A percentile compares a stretch with the other conserved stretches of the same genome.
Conservation (phyloP, 2,888 invertebrate species). For the Microchrysa polita region DNA sequence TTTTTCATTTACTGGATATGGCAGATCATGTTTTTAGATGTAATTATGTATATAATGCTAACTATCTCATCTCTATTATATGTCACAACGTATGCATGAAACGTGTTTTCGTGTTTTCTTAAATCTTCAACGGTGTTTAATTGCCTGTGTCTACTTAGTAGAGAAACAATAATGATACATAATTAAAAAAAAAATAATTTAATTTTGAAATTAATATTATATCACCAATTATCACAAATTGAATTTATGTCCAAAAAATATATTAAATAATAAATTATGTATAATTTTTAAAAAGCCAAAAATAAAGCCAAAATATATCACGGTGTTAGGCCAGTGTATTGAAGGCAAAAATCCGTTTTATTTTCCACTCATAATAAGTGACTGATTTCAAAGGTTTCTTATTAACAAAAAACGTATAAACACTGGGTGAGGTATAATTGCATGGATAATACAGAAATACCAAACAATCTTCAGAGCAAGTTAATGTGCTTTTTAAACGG, state of each 20-base stretch:
- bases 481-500: too few species aligned
- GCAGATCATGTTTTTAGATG: constrained; percentile 23
- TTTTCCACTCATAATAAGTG: too few species aligned
- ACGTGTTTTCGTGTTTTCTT: not conserved
- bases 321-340: too few species aligned
- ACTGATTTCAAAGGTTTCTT: too few species aligned
- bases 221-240: constrained; percentile 40
- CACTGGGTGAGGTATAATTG: too few species aligned
- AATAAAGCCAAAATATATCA: too few species aligned
- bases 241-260: constrained; percentile 2
- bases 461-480: too few species aligned
- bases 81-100: not conserved
- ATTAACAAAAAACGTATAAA: too few species aligned
- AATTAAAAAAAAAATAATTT: constrained; percentile 21
- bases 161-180: constrained; percentile 17
- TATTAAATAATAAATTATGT: too few species aligned
- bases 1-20: constrained; percentile 23
- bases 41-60: not conserved
- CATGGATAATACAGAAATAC: too few species aligned
- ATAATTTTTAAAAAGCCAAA: too few species aligned
- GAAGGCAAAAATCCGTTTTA: too few species aligned
- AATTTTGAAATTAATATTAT: constrained; percentile 42
- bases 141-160: constrained; percentile 12
- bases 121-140: not conserved
- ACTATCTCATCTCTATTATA: not conserved